A percentile compares a stretch with the other conserved stretches of the same genome.
Evolutionary conservation across 2,797 vertebrate species (phyloP).

Genomic region (Lutra lutra): DNA sequence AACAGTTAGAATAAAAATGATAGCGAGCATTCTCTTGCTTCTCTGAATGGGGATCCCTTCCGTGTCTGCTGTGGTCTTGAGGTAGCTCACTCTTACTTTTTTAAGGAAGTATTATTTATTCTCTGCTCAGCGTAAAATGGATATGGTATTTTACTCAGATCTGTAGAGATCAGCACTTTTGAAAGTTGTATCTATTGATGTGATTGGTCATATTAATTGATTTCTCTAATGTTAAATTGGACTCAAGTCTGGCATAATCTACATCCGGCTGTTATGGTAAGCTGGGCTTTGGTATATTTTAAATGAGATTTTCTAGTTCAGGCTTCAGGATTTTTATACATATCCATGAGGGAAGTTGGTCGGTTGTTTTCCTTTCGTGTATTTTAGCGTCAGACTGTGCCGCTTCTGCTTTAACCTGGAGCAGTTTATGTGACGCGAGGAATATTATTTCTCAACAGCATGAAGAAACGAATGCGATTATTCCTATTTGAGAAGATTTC

Average conservation of each 20-base stretch:
- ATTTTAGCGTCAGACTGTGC: not conserved
- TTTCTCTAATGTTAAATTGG: not conserved
- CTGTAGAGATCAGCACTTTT: not conserved
- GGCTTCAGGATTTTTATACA: not conserved
- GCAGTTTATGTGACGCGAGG: not conserved
- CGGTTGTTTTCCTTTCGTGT: not conserved
- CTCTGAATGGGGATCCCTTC: not conserved
- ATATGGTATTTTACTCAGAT: not conserved
- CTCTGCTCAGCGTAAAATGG: not conserved
- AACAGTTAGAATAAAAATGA: not conserved
- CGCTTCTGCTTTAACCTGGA: not conserved
- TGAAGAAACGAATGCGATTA: not conserved
- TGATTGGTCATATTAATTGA: not conserved
- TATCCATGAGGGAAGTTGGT: not conserved
- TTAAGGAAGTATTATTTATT: not conserved
- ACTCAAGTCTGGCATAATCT: not conserved
- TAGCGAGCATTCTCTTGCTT: not conserved
- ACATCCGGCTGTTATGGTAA: not conserved
- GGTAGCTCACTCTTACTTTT: not conserved
- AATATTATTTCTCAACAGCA: conserved; percentile 11
- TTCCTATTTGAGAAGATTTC: not conserved
- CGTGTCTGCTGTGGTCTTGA: not conserved
- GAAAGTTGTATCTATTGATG: not conserved
- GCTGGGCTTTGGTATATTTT: not conserved
- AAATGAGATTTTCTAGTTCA: not conserved